phyloP scores from a whole-genome alignment of 2,797 vertebrate species.

The Sebastes nivosus region DNA sequence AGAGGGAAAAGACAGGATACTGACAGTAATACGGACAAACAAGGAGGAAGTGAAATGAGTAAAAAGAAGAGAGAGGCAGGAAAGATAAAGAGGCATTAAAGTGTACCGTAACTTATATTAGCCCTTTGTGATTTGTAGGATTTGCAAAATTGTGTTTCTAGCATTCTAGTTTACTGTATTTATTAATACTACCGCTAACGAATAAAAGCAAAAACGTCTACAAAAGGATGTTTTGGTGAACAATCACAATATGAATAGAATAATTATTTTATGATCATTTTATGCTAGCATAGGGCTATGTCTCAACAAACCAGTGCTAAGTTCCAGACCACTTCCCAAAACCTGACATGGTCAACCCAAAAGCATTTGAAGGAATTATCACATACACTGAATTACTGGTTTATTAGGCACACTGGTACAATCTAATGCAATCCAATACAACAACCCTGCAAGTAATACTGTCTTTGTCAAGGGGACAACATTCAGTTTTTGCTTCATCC shows the following conservation, averaged over 20 bases:
- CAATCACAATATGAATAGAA: not conserved
- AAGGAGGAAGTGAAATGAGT: not conserved
- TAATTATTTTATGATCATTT: not conserved
- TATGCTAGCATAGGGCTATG: not conserved
- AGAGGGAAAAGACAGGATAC: conserved; percentile 19
- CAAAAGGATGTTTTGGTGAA: not conserved
- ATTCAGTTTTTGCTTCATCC: not conserved
- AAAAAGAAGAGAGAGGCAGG: not conserved
- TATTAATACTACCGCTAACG: too few species aligned
- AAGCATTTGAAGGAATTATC: not conserved
- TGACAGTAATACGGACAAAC: not conserved
- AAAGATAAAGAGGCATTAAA: not conserved
- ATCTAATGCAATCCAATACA: not conserved
- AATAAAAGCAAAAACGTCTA: not conserved
- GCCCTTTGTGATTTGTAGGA: not conserved
- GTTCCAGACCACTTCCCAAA: not conserved
- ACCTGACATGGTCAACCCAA: not conserved
- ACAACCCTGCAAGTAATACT: not conserved
- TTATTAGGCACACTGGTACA: not conserved
- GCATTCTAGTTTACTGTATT: not conserved
- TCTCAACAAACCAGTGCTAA: not conserved
- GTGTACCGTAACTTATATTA: not conserved
- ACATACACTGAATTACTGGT: not conserved
- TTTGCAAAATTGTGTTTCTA: not conserved
- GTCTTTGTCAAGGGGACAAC: not conserved